Conservation (phyloP, 2,113 vertebrate genomes). For the Columba livia region DNA sequence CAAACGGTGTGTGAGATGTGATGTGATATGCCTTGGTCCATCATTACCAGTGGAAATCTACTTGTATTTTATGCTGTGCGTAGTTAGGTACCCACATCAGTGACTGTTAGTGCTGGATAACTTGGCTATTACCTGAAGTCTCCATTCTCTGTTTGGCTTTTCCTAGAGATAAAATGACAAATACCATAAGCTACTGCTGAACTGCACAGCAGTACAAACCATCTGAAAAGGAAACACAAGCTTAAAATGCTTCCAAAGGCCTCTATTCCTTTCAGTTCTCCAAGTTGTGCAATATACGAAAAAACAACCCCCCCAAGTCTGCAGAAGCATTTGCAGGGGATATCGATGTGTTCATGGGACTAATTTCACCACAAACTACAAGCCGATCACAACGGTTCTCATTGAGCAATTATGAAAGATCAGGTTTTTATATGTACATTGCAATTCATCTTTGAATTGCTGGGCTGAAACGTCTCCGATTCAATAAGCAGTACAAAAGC, state of each 20-base stretch:
- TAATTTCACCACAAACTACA: background rate
- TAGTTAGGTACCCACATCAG: background rate
- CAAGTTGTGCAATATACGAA: background rate
- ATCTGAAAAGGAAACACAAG: background rate
- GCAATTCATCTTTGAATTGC: background rate
- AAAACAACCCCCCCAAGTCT: fast-evolving
- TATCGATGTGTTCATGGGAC: background rate
- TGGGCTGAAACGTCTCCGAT: background rate
- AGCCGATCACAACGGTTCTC: background rate
- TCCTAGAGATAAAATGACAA: slow-evolving; percentile 67
- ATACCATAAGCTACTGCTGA: slow-evolving; percentile 9
- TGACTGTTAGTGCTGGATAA: slow-evolving; percentile 38
- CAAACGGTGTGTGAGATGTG: background rate
- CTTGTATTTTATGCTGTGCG: background rate
- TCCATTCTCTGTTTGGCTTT: slow-evolving; percentile 60
- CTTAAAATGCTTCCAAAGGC: background rate
- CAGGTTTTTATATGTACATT: background rate
- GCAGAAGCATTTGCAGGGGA: background rate
- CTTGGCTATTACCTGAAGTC: slow-evolving; percentile 66
- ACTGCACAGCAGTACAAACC: background rate
- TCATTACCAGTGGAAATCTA: background rate
- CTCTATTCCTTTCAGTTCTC: background rate
- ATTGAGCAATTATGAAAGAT: background rate
- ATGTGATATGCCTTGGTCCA: background rate
- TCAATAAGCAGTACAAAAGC: fast-evolving